phyloP scores from a whole-genome alignment of 1,140 invertebrate species.

The Bradynema listronoti region DNA sequence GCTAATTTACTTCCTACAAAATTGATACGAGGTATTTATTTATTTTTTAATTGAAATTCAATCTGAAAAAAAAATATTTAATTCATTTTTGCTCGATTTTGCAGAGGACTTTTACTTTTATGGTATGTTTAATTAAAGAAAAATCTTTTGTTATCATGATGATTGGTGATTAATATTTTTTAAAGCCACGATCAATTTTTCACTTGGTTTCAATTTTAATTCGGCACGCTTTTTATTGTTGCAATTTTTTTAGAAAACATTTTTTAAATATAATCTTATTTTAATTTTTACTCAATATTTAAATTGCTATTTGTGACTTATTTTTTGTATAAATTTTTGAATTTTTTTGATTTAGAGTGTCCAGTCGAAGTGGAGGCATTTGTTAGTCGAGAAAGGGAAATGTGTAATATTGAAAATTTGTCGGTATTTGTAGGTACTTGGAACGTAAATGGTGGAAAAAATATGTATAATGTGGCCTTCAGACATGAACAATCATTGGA shows the following conservation, averaged over 20 bases:
- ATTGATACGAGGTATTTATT: conserved; percentile 15
- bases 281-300: background rate
- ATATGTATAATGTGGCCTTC: conserved; percentile 78
- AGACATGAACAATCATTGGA: conserved; percentile 78
- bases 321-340: background rate
- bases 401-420: conserved; percentile 68
- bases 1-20: conserved; percentile 70
- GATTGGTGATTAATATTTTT: conserved; percentile 24
- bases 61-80: too few relatives aligned
- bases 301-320: conserved; percentile 12
- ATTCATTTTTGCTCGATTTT: conserved; percentile 27
- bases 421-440: conserved; percentile 87
- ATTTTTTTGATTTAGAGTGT: conserved; percentile 59
- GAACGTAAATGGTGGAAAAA: conserved; percentile 96
- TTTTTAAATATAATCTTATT: background rate
- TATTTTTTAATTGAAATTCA: conserved; percentile 10
- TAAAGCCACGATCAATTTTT: background rate
- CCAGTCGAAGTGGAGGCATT: conserved; percentile 60
- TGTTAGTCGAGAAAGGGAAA: conserved; percentile 71
- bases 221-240: too few relatives aligned
- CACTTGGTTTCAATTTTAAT: too few relatives aligned
- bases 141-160: conserved; percentile 7
- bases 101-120: conserved; percentile 46
- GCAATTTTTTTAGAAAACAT: background rate
- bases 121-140: conserved; percentile 34